Evolutionary conservation across 2,797 vertebrate species (phyloP).

Genomic region (Leucoraja ocellata): DNA sequence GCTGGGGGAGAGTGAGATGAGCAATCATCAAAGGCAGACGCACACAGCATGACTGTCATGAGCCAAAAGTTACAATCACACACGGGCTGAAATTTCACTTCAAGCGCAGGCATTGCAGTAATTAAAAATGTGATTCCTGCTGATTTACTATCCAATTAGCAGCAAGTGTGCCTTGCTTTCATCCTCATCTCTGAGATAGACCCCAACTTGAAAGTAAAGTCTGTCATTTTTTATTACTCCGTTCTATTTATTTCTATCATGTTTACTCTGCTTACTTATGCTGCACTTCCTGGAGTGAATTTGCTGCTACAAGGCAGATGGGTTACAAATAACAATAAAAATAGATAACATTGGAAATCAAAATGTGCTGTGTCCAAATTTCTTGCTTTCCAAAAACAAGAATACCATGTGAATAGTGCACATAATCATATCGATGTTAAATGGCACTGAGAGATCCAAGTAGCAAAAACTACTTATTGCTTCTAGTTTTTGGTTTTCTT

Average conservation of each 20-base stretch:
- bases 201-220: conserved; percentile 45
- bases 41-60: conserved; percentile 90
- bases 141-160: conserved; percentile 94
- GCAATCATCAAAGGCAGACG: conserved; percentile 89
- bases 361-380: not conserved
- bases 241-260: conserved; percentile 14
- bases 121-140: conserved; percentile 96
- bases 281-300: not conserved
- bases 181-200: conserved; percentile 79
- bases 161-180: conserved; percentile 76
- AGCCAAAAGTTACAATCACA: conserved; percentile 90
- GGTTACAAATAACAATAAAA: not conserved
- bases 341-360: not conserved
- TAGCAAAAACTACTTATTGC: not conserved
- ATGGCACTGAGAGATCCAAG: not conserved
- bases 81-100: conserved; percentile 67
- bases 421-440: not conserved
- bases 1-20: conserved; percentile 75
- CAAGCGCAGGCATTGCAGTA: conserved; percentile 77
- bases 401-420: not conserved
- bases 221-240: conserved; percentile 28
- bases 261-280: not conserved
- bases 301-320: not conserved
- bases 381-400: not conserved
- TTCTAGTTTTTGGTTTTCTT: not conserved